Base-by-base conservation (phyloP, 2,113 vertebrate species). In the Centrocercus urophasianus region DNA sequence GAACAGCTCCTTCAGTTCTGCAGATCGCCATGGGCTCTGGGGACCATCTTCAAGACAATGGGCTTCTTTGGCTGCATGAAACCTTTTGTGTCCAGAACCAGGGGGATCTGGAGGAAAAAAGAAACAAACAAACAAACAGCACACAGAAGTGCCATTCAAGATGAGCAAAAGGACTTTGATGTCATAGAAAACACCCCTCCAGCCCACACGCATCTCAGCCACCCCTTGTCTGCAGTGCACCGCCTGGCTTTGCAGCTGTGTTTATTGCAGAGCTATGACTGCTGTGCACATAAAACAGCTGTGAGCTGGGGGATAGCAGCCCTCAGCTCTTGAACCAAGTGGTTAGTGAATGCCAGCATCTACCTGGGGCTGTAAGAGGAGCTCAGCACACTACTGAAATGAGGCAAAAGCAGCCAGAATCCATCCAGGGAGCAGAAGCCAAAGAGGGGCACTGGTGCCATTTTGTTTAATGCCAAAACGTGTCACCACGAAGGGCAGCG, bases 41-140 rank as follows among this genome's bases (percentile, higher is more conserved):
- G 95, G 48, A 96, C 95, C 87, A 98, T 91, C 95, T 98, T 98
- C 74, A 99, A 96, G 42, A 97, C 64, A 61, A 98, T 97, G 36
- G 98, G 98, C 78, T 97, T 75, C 95, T 98, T 98, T 2, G 98
- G 97, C 8, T 83, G 64, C 36, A 98, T 16, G 38, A 98, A 85
- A 60, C 89, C 95, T 60, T 92, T 86, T 0, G 36, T 38, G 66
- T 97, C 98, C 96, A 98, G 5, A 72, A 98, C 96, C 36, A 98
- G 16, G 0, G 98, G 98, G 66, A 98, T 92, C 98, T 99, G 80
- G 43, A 95, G 20, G 88, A 18, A 13, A 6, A 66, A 78, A 72
- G 71, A 42, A 84, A 12, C 52, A 92, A 67, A 72, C 52, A 92
- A 67, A 72, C 91, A 17, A 32, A 57, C 16, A 57, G 18, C 28